These are phyloP conservation scores for Idaea straminata DNA, from an alignment of 2,888 invertebrate species.

Conservation along the genomic window DNA sequence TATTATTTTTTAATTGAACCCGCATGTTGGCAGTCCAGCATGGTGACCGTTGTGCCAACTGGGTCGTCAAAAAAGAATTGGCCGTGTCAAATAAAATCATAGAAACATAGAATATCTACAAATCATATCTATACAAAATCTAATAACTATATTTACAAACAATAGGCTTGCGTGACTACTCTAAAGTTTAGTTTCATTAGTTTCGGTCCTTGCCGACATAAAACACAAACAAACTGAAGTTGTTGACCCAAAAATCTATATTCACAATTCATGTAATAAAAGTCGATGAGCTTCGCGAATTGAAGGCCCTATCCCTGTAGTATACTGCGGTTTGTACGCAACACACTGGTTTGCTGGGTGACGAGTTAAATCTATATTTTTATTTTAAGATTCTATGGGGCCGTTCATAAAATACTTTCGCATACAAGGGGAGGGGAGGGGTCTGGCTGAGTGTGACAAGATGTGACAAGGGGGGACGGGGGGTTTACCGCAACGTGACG, in stretches of 20 bases:
- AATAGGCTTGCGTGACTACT: constrained; percentile 29
- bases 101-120: neutral
- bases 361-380: too few species aligned
- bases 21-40: too few species aligned
- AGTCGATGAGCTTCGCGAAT: constrained; percentile 67
- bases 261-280: constrained; percentile 70
- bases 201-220: constrained; percentile 38
- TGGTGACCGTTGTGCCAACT: too few species aligned
- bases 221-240: constrained; percentile 58
- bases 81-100: neutral
- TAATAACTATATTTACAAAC: neutral
- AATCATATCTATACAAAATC: neutral
- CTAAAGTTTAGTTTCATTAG: constrained; percentile 43
- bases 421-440: too few species aligned
- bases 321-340: constrained; percentile 53
- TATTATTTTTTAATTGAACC: too few species aligned
- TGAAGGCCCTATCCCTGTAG: constrained; percentile 62
- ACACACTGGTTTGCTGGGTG: constrained; percentile 39
- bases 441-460: too few species aligned
- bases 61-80: neutral
- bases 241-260: constrained; percentile 77
- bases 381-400: too few species aligned
- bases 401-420: too few species aligned
- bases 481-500: too few species aligned
- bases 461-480: too few species aligned